Percentiles rank a stretch among this genome's conserved stretches.
Evolutionary conservation across 2,113 vertebrate species (phyloP).

Genomic region (Tursiops truncatus): DNA sequence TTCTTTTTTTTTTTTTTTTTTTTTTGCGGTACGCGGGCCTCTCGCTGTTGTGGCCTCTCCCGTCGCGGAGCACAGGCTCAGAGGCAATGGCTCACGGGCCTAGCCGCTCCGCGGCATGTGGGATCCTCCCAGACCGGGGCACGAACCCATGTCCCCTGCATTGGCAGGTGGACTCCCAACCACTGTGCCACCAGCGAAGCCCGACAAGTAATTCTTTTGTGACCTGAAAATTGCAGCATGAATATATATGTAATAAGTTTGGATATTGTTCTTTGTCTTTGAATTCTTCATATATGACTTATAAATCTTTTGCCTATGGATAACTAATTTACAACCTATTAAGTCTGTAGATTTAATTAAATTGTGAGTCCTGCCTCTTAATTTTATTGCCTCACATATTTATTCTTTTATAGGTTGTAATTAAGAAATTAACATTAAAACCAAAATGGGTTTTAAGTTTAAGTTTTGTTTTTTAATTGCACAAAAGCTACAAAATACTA

Average conservation of each 20-base stretch:
- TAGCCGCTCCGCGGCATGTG: too few species aligned
- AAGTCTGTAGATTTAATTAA: constrained; percentile 13
- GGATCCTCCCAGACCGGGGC: too few species aligned
- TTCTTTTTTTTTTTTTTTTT: background rate
- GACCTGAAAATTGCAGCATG: background rate
- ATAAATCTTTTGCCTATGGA: background rate
- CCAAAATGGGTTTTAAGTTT: background rate
- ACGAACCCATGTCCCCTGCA: too few species aligned
- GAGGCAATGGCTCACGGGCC: too few species aligned
- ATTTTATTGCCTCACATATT: constrained; percentile 17
- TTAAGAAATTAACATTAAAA: constrained; percentile 36
- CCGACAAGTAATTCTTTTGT: background rate
- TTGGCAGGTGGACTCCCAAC: too few species aligned
- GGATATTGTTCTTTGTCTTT: background rate
- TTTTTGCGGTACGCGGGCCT: too few species aligned
- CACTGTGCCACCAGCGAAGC: too few species aligned
- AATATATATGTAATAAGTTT: background rate
- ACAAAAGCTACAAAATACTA: background rate
- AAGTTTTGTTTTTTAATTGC: background rate
- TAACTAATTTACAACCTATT: background rate
- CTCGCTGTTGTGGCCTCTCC: too few species aligned
- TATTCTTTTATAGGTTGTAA: constrained; percentile 4
- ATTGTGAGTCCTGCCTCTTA: constrained; percentile 32
- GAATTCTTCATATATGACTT: constrained; percentile 14
- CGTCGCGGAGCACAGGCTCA: too few species aligned